These are phyloP conservation scores for Smittia aterrima DNA, from an alignment of 2,888 invertebrate species.

Conservation along the genomic window DNA sequence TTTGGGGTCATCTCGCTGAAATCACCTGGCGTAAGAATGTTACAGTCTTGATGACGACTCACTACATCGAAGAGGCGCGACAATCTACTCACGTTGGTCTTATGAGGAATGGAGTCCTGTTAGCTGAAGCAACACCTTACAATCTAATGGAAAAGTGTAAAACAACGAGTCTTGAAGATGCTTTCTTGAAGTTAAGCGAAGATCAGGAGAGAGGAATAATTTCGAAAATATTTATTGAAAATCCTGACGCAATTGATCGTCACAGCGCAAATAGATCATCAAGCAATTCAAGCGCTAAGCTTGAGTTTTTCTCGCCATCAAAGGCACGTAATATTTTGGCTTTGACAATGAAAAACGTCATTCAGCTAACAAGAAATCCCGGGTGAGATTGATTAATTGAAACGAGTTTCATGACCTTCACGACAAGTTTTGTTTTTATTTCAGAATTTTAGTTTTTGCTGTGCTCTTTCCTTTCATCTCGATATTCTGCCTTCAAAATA, in stretches of 20 bases:
- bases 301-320: not conserved
- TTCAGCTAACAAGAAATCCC: not conserved
- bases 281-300: not conserved
- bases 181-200: conserved; percentile 70
- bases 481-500: not conserved
- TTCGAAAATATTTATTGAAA: not conserved
- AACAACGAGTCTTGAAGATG: conserved; percentile 73
- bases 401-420: not conserved
- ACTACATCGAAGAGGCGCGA: conserved; percentile 83
- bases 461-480: not conserved
- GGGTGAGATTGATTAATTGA: not conserved
- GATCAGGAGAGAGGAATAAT: conserved; percentile 45
- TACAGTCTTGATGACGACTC: conserved; percentile 82
- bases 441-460: conserved; percentile 7
- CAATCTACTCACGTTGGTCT: conserved; percentile 75
- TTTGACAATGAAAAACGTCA: not conserved
- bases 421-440: not conserved
- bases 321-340: not conserved
- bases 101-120: conserved; percentile 71
- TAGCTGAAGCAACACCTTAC: conserved; percentile 74
- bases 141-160: conserved; percentile 63
- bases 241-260: not conserved
- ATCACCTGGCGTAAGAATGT: conserved; percentile 62
- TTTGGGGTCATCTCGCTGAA: conserved; percentile 73
- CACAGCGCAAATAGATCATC: not conserved